Conservation (phyloP, 2,888 invertebrate genomes). For the Orthosia gracilis region DNA sequence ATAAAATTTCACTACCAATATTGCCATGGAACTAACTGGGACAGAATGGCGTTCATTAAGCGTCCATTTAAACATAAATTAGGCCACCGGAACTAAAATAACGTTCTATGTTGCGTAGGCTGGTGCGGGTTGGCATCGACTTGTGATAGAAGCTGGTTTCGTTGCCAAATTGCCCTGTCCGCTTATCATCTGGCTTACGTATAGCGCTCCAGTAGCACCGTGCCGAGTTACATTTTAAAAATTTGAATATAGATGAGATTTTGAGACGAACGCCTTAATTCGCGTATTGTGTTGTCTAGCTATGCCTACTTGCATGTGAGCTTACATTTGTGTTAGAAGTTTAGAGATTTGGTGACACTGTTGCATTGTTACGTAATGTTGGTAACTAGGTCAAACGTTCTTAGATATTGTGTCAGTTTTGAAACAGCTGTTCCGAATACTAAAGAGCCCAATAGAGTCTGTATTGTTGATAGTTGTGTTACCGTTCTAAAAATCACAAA, state of each 20-base stretch:
- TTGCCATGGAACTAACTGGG: constrained; percentile 67
- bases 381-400: constrained; percentile 38
- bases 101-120: constrained; percentile 75
- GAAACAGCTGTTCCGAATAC: constrained; percentile 2
- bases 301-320: constrained; percentile 18
- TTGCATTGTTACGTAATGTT: constrained; percentile 29
- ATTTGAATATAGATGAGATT: constrained; percentile 74
- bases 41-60: constrained; percentile 70
- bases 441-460: background rate
- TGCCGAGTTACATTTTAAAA: constrained; percentile 70
- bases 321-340: constrained; percentile 13
- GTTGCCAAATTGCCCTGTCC: constrained; percentile 88
- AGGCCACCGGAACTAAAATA: constrained; percentile 82
- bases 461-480: background rate
- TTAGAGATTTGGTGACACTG: background rate
- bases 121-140: constrained; percentile 84
- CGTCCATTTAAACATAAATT: constrained; percentile 83
- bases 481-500: background rate
- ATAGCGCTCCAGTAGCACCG: constrained; percentile 52
- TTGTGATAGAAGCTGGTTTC: constrained; percentile 79
- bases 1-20: constrained; percentile 64
- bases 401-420: constrained; percentile 20
- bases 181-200: constrained; percentile 88
- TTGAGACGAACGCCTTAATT: constrained; percentile 57
- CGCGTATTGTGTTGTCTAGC: constrained; percentile 32